Evolutionary conservation across 2,797 vertebrate species (phyloP).

Genomic region (Xiphorhynchus erythropygius): DNA sequence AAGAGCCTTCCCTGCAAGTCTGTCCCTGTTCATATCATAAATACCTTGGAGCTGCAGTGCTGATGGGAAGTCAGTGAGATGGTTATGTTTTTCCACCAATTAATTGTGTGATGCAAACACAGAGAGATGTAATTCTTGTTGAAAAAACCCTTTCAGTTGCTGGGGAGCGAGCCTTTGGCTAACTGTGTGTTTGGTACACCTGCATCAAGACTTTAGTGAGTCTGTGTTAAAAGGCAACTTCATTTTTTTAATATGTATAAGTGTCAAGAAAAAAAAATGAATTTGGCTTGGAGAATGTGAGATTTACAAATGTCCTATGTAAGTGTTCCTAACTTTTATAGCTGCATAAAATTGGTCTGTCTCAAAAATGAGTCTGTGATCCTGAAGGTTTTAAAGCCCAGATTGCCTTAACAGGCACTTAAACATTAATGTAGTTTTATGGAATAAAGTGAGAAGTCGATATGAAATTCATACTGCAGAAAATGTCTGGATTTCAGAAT

Average conservation of each 20-base stretch:
- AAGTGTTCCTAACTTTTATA: not conserved
- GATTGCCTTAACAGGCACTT: slow-evolving; percentile 8
- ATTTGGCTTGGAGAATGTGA: not conserved
- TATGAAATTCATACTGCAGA: not conserved
- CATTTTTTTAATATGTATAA: not conserved
- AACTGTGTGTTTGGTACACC: not conserved
- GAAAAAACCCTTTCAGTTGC: not conserved
- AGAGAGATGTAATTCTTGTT: not conserved
- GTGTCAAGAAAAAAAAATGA: not conserved
- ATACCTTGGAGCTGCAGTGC: not conserved
- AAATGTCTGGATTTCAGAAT: not conserved
- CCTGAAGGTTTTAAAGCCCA: not conserved
- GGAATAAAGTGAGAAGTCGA: not conserved
- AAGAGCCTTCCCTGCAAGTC: not conserved
- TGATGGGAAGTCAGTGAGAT: not conserved
- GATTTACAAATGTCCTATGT: not conserved
- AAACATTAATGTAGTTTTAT: not conserved
- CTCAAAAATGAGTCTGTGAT: not conserved
- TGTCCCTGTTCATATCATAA: not conserved
- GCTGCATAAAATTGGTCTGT: not conserved
- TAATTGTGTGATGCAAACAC: not conserved
- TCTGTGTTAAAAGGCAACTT: not conserved
- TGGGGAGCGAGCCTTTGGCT: not conserved
- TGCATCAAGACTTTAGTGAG: not conserved
- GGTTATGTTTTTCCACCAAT: not conserved